Percentiles rank a stretch among this genome's conserved stretches.
Evolutionary conservation across 2,113 vertebrate species (phyloP).

Genomic region (Phodopus roborovskii): DNA sequence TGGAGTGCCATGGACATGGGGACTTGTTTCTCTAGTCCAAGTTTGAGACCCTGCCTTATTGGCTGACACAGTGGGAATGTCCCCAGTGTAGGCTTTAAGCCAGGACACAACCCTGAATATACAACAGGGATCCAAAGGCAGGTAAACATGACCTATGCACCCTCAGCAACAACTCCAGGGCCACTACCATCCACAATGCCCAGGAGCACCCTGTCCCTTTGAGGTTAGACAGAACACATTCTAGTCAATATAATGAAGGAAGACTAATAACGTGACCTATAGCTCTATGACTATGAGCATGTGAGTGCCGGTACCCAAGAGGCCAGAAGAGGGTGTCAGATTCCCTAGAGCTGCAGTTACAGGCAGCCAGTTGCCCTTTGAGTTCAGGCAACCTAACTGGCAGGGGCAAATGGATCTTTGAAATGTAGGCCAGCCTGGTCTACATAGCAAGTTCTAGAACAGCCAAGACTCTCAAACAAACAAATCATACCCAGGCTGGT

Average conservation of each 20-base stretch:
- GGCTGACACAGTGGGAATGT: accelerated
- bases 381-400: background rate
- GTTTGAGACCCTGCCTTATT: background rate
- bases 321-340: background rate
- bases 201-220: background rate
- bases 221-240: background rate
- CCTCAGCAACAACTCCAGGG: background rate
- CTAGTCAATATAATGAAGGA: background rate
- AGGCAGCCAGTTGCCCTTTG: background rate
- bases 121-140: accelerated
- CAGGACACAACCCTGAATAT: accelerated
- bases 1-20: background rate
- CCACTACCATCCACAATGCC: background rate
- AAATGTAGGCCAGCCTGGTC: no score
- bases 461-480: no score
- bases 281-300: background rate
- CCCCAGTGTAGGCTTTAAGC: background rate
- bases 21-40: slow-evolving; percentile 32
- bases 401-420: no score
- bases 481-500: no score
- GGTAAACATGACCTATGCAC: background rate
- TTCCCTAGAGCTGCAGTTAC: background rate
- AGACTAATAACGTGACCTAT: background rate
- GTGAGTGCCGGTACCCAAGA: background rate
- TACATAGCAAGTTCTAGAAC: no score